These are phyloP conservation scores for Vultur gryphus DNA, from an alignment of 2,797 vertebrate genomes.

Conservation along the genomic window DNA sequence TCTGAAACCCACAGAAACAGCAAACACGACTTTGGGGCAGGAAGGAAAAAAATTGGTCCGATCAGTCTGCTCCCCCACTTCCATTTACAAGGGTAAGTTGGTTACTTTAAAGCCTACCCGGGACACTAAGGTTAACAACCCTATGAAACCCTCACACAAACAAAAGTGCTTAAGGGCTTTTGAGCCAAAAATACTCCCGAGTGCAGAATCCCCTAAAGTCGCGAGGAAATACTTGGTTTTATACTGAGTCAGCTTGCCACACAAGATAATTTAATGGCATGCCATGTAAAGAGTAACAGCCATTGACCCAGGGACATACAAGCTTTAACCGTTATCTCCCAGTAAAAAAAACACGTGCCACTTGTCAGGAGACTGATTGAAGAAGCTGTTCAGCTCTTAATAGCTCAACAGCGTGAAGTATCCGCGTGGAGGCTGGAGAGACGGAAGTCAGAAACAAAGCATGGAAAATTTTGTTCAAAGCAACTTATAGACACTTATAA, in stretches of 20 bases:
- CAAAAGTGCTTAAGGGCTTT: not conserved
- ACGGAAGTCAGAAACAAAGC: not conserved
- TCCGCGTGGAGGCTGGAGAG: not conserved
- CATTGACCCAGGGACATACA: not conserved
- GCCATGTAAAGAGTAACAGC: not conserved
- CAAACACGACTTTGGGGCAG: accelerated
- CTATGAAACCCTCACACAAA: not conserved
- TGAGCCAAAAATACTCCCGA: not conserved
- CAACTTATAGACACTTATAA: not conserved
- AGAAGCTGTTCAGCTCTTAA: not conserved
- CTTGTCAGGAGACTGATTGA: not conserved
- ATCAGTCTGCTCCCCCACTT: not conserved
- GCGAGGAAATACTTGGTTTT: not conserved
- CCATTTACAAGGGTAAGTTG: not conserved
- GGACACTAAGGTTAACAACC: not conserved
- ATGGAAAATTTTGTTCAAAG: not conserved
- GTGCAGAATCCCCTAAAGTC: not conserved
- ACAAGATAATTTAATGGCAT: not conserved
- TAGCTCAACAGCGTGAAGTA: not conserved
- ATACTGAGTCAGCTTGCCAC: not conserved
- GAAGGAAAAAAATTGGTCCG: not conserved
- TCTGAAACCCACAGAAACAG: not conserved
- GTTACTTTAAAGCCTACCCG: not conserved
- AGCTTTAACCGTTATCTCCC: not conserved
- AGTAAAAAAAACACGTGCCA: not conserved